Percentiles rank a stretch among this genome's conserved stretches.
These are phyloP conservation scores for Trimorus sp. DNA, from an alignment of 2,888 invertebrate species.

Conservation along the genomic window DNA sequence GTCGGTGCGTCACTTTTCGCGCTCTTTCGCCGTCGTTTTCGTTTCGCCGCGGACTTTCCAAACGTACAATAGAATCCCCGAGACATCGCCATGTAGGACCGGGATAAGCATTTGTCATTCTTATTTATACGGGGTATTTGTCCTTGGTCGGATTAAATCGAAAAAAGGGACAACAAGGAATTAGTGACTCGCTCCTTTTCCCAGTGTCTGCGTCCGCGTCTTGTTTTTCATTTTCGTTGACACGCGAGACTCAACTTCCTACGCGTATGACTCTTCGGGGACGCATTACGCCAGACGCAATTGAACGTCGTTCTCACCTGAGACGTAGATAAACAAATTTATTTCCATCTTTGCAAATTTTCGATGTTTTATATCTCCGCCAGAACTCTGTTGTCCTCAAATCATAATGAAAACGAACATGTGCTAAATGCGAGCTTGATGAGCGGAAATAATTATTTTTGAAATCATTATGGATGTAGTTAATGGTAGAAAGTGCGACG, in stretches of 20 bases:
- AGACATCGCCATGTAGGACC: conserved; percentile 39
- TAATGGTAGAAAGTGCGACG: no score
- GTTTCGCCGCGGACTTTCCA: conserved; percentile 13
- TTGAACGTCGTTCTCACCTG: no score
- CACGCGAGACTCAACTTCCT: conserved; percentile 22
- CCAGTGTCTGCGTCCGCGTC: background rate
- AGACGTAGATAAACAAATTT: no score
- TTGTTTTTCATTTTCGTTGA: background rate
- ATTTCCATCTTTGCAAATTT: no score
- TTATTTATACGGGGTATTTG: conserved; percentile 41
- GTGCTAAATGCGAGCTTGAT: no score
- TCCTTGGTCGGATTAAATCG: conserved; percentile 41
- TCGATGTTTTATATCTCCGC: no score
- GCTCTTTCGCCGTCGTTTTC: background rate
- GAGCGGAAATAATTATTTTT: no score
- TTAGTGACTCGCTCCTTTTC: conserved; percentile 11
- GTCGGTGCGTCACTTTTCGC: background rate
- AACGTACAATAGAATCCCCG: conserved; percentile 23
- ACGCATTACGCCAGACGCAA: background rate
- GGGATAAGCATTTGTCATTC: conserved; percentile 45
- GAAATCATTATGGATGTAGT: no score
- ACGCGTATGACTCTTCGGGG: conserved; percentile 19
- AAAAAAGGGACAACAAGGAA: conserved; percentile 44
- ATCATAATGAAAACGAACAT: no score
- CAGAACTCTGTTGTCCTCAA: no score